Evolutionary conservation across 2,888 invertebrate genomes (phyloP), one percentile per base, ranked within the genome.

Genomic region (Nemotelus nigrinus): DNA sequence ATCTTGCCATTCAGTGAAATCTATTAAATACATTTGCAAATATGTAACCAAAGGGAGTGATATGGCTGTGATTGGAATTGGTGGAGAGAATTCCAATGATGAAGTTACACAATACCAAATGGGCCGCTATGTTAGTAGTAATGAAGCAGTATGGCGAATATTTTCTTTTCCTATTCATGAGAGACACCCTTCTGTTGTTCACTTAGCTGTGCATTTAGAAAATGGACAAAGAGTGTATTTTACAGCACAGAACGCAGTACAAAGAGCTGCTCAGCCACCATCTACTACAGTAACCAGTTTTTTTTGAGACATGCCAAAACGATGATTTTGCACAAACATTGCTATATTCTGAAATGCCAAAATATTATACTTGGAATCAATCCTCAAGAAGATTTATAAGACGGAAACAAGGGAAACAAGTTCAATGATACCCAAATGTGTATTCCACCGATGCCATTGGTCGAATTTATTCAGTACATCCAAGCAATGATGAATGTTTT

Each of bases 11-110:
- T 87, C 86, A 0, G 85, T 88, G 0, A 86, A 87, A 79, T 82
- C 83, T 0, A 85, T 86, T 41, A 86, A 86, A 82, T 86, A 86
- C 77, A 83, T 87, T 80, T 85, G 84, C 80, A 86, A 87, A 81
- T 88, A 88, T 82, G 84, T 88, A 48, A 85, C 83, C 72, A 87
- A 87, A 84, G 85, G 85, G 53, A 83, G 83, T 79, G 85, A 86
- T 79, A 82, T 82, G 83, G 84, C 85, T 77, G 82, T 83, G 68
- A 83, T 84, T 81, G 82, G 82, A 79, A 78, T 83, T 64, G 81
- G 78, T 79, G 78, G 79, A 75, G 80, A 78, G 76, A 83, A 83
- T 82, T 8, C 72, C 67, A 78, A 65, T 53, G 78, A 79, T 68
- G 78, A 79, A 78, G 76, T 81, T 6, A 71, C 48, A 7, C 57